Percentiles rank a stretch among this genome's conserved stretches.
These are phyloP conservation scores for Rambutsinella grinnellia DNA, from an alignment of 2,888 invertebrate species.

Conservation along the genomic window DNA sequence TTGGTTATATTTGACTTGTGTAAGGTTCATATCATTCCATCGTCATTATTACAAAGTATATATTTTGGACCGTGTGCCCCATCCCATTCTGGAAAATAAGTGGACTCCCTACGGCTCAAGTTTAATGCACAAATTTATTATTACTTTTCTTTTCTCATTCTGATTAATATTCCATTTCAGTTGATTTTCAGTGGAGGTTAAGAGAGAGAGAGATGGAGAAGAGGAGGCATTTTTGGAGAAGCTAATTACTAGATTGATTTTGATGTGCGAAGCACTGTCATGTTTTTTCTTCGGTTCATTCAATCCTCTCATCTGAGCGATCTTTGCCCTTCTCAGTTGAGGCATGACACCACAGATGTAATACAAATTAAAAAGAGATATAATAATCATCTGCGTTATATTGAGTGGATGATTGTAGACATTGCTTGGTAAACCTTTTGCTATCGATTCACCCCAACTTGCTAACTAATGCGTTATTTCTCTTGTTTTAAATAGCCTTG, in stretches of 20 bases:
- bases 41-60: too few species aligned
- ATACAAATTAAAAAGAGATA: slow-evolving; percentile 7
- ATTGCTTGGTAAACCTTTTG: too few species aligned
- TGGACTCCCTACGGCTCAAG: slow-evolving; percentile 48
- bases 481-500: too few species aligned
- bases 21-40: too few species aligned
- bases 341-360: slow-evolving; percentile 6
- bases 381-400: slow-evolving; percentile 19
- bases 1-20: too few species aligned
- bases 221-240: slow-evolving; percentile 35
- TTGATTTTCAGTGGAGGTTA: too few species aligned
- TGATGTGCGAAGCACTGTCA: slow-evolving; percentile 41
- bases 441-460: too few species aligned
- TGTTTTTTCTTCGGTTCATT: slow-evolving; percentile 8
- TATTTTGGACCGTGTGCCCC: too few species aligned
- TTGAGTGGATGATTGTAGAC: too few species aligned
- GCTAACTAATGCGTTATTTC: too few species aligned
- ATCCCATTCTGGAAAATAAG: slow-evolving; percentile 21
- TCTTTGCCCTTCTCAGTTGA: slow-evolving; percentile 17
- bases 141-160: slow-evolving; percentile 25
- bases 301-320: slow-evolving; percentile 9
- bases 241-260: slow-evolving; percentile 55
- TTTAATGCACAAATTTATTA: slow-evolving; percentile 46
- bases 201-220: neutral
- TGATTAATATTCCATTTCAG: slow-evolving; percentile 31